Evolutionary conservation across 2,797 vertebrate genomes (phyloP), one percentile per base, ranked within the genome.

Genomic region (Acanthurus tractus): DNA sequence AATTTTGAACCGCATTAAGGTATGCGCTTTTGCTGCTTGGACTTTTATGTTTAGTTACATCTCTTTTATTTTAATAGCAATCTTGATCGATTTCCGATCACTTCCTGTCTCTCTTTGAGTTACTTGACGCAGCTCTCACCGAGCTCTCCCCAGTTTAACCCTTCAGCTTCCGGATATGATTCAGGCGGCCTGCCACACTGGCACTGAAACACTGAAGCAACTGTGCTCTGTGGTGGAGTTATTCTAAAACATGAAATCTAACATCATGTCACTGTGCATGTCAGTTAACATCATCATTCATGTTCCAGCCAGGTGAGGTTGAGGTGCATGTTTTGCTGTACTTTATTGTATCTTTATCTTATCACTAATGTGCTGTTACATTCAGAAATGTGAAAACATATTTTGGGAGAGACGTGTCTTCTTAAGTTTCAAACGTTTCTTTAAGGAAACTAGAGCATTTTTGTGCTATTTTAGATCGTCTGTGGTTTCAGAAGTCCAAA

Each of bases 121-220:
- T 3, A 9, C 57, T 82, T 73, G 36, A 83, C 46, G 15, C 10
- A n/a, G 20, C 44, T 23, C 20, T 20, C 11, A 6, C n/a, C 12
- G 38, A 40, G 15, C 61, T 46, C 70, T 18, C 66, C 70, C 79
- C 56, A 23, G 55, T 87, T 93, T 95, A 93, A 94, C 91, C 71
- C 91, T 65, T 66, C 34, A 6, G 44, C 38, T 63, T 7, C 81
- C 25, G 67, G 23, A 45, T 48, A 40, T 40, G 6, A 65, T 17
- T 61, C 23, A 2, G 6, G 13, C 20, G 13, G 20, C 3, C 34
- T 9, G 15, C 3, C 9, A 13, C 20, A n/a, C 15, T 29, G 52
- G 1, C 23, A 1, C 9, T 55, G 40, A 3, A 13, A 3, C 8
- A 40, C 40, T 13, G n/a, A 59, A 8, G 22, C 4, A 29, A 14